These are phyloP conservation scores for Drosophila kuntzei DNA, from an alignment of 2,888 invertebrate genomes.

Conservation along the genomic window DNA sequence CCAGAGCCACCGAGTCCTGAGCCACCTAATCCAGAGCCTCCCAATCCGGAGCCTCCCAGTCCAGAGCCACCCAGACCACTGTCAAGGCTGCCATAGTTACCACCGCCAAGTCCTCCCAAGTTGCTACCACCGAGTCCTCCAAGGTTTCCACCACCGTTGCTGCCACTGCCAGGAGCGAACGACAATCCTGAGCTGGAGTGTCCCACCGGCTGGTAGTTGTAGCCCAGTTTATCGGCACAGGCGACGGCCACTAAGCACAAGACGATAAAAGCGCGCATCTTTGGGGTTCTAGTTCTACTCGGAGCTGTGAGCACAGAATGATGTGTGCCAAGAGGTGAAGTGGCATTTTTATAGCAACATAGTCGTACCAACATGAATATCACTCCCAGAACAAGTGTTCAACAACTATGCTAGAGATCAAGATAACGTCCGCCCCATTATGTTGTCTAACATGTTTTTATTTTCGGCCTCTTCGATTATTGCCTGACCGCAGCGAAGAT, in stretches of 20 bases:
- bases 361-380: conserved; percentile 51
- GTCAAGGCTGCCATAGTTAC: conserved; percentile 2
- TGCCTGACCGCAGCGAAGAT: conserved; percentile 19
- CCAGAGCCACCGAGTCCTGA: conserved; percentile 35
- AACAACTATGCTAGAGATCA: conserved; percentile 59
- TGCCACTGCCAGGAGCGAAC: conserved; percentile 72
- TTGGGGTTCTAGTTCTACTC: conserved; percentile 67
- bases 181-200: conserved; percentile 76
- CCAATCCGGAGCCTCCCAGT: conserved; percentile 21
- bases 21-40: conserved; percentile 31
- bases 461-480: conserved; percentile 49
- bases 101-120: conserved; percentile 15
- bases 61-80: conserved; percentile 31
- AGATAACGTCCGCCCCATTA: conserved; percentile 62
- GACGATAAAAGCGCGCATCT: conserved; percentile 75
- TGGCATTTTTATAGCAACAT: conserved; percentile 68
- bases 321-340: conserved; percentile 49
- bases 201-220: conserved; percentile 78
- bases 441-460: conserved; percentile 73
- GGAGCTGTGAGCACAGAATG: conserved; percentile 72
- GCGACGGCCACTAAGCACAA: conserved; percentile 77
- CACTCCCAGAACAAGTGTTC: conserved; percentile 67
- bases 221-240: conserved; percentile 80
- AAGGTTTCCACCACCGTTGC: conserved; percentile 22
- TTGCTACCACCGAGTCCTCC: conserved; percentile 22